Conservation (phyloP, 2,888 invertebrate species). For the Melanotus villosus region DNA sequence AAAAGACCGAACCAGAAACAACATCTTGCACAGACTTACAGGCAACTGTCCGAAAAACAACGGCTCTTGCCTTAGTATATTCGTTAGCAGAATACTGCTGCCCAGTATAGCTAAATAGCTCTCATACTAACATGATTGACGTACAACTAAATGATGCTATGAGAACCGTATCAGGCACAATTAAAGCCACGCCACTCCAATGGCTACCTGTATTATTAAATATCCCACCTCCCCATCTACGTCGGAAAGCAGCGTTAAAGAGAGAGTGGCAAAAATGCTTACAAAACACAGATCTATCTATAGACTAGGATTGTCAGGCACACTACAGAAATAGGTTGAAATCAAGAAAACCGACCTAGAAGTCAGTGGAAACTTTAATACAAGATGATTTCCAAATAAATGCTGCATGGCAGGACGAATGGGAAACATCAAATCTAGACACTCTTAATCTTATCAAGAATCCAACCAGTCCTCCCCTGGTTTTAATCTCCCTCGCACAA, state of each 20-base stretch:
- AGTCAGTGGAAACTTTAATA: background rate
- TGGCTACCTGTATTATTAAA: too few species aligned
- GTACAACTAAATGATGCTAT: conserved; percentile 11
- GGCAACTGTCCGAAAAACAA: background rate
- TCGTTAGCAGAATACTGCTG: conserved; percentile 8
- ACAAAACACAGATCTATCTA: background rate
- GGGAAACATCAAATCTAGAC: background rate
- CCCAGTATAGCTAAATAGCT: background rate
- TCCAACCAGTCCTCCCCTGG: background rate
- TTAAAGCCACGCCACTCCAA: too few species aligned
- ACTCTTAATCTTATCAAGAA: background rate
- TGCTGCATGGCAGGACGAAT: background rate
- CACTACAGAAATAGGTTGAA: background rate
- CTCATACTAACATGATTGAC: background rate
- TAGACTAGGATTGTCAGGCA: background rate
- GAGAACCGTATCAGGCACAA: background rate
- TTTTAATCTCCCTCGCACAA: background rate
- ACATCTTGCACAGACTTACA: conserved; percentile 2
- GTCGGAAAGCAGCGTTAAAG: too few species aligned
- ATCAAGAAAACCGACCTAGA: background rate
- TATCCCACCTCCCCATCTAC: too few species aligned
- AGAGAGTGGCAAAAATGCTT: background rate
- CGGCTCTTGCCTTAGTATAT: conserved; percentile 3
- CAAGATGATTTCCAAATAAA: background rate
- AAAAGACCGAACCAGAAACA: background rate